phyloP scores from a whole-genome alignment of 1,140 invertebrate species.

The Ectropis grisescens region DNA sequence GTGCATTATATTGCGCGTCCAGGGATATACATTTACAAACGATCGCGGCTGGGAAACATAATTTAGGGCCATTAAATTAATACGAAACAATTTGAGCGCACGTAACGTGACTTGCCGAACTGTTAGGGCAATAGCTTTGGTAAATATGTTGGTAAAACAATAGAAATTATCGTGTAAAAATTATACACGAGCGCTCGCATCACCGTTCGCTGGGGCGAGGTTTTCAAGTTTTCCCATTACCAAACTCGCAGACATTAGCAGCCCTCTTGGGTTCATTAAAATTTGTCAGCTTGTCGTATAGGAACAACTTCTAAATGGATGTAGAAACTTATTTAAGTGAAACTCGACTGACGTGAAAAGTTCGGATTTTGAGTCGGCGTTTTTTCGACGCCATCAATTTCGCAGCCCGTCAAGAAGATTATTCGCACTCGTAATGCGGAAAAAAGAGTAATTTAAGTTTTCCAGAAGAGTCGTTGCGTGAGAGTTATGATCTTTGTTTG shows the following conservation, averaged over 20 bases:
- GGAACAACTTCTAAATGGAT: constrained; percentile 62
- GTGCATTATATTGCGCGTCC: constrained; percentile 48
- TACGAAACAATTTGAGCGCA: constrained; percentile 6
- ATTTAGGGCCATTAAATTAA: no score
- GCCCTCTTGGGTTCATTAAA: constrained; percentile 64
- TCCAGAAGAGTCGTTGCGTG: constrained; percentile 48
- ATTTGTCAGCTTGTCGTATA: constrained; percentile 66
- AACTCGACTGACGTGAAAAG: constrained; percentile 65
- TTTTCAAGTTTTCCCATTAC: constrained; percentile 68
- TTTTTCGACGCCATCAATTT: constrained; percentile 65
- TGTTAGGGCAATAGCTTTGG: constrained; percentile 17
- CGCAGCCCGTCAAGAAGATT: constrained; percentile 65
- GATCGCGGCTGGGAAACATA: constrained; percentile 3
- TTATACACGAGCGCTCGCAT: constrained; percentile 16
- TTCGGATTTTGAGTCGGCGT: constrained; percentile 51
- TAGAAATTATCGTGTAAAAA: constrained; percentile 14
- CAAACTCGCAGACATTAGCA: constrained; percentile 57
- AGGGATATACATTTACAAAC: constrained; percentile 29
- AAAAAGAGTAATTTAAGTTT: constrained; percentile 69
- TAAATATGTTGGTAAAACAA: constrained; percentile 29
- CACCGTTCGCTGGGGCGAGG: constrained; percentile 16
- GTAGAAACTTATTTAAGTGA: constrained; percentile 65
- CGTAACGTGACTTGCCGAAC: constrained; percentile 14
- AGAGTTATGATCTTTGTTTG: constrained; percentile 62
- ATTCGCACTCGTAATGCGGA: constrained; percentile 64